These are phyloP conservation scores for Cydia amplana DNA, from an alignment of 1,140 invertebrate genomes.

Conservation along the genomic window DNA sequence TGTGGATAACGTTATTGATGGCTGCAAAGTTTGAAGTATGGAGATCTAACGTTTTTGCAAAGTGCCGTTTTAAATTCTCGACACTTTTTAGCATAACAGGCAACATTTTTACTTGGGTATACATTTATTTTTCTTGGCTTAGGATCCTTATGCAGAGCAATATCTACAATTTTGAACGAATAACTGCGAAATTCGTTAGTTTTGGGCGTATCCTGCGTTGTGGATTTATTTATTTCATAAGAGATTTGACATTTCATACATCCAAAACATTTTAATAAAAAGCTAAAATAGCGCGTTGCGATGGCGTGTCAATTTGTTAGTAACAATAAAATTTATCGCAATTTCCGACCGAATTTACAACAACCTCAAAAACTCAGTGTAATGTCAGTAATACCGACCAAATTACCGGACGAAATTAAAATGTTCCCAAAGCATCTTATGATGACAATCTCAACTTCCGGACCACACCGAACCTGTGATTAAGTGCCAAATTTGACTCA, in stretches of 20 bases:
- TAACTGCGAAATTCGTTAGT: no score
- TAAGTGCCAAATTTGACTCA: constrained; percentile 45
- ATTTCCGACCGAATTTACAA: background rate
- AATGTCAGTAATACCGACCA: constrained; percentile 45
- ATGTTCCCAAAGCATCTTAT: constrained; percentile 48
- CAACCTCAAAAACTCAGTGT: background rate
- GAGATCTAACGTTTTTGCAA: background rate
- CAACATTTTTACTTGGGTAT: no score
- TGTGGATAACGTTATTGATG: constrained; percentile 39
- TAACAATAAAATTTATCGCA: background rate
- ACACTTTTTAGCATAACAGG: background rate
- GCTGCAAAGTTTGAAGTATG: background rate
- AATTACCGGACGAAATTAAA: constrained; percentile 51
- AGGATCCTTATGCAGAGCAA: no score
- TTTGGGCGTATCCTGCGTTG: no score
- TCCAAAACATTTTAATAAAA: no score
- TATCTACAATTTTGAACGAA: no score
- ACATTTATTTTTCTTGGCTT: no score
- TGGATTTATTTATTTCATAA: no score
- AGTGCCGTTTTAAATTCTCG: background rate
- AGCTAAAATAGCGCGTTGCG: background rate
- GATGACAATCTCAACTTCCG: constrained; percentile 64
- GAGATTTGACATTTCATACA: no score
- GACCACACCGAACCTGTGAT: constrained; percentile 58
- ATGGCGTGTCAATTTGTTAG: background rate